Percentiles rank a stretch among this genome's conserved stretches.
These are phyloP conservation scores for Ethmia dodecea DNA, from an alignment of 2,888 invertebrate species.

Conservation along the genomic window DNA sequence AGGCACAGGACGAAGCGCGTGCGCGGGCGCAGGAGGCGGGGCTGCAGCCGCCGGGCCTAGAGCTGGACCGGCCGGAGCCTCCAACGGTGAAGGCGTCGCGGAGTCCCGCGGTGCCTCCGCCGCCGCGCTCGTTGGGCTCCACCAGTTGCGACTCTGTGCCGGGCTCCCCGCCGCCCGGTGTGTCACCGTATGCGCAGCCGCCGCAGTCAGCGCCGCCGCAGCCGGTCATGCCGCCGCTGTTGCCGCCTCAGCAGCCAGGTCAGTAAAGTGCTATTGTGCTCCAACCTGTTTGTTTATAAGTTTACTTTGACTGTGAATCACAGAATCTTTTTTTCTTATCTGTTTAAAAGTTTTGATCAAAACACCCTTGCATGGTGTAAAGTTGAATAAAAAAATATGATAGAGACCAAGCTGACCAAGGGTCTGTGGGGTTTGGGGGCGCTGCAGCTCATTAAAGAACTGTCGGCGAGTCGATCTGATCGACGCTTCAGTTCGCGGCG, in stretches of 20 bases:
- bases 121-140: conserved; percentile 53
- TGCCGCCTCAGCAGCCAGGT: conserved; percentile 69
- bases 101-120: conserved; percentile 50
- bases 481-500: no score
- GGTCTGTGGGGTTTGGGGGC: no score
- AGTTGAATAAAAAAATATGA: no score
- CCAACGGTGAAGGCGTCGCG: conserved; percentile 65
- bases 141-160: conserved; percentile 63
- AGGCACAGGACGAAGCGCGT: conserved; percentile 89
- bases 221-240: conserved; percentile 68
- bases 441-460: no score
- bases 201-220: conserved; percentile 80
- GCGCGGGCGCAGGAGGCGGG: conserved; percentile 64
- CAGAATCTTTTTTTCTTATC: no score
- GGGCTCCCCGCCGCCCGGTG: conserved; percentile 59
- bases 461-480: no score
- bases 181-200: conserved; percentile 58
- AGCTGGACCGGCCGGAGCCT: conserved; percentile 66
- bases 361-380: no score
- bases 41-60: conserved; percentile 54
- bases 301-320: no score
- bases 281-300: no score
- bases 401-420: no score
- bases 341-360: no score
- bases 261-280: no score